phyloP scores from a whole-genome alignment of 2,888 invertebrate genomes.

The Ctenicera cuprea region DNA sequence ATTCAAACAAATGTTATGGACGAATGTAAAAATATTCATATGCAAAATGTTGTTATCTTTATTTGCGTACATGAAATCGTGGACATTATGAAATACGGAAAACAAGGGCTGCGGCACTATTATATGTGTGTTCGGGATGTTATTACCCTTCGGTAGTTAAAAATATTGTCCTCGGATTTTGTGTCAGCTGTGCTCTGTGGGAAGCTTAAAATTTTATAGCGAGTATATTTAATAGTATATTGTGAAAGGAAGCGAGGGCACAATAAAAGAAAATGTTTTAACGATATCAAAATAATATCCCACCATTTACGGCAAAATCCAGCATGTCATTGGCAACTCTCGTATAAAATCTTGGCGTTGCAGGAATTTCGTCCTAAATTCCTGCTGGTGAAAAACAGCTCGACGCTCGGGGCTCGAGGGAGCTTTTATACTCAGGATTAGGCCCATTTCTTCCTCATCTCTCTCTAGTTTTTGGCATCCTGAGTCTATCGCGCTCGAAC shows the following conservation, averaged over 20 bases:
- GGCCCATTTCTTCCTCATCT: constrained; percentile 61
- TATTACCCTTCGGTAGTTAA: constrained; percentile 31
- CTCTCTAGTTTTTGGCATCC: constrained; percentile 45
- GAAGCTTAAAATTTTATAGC: constrained; percentile 45
- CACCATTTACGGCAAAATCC: constrained; percentile 62
- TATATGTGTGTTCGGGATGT: neutral
- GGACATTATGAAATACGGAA: too few relatives aligned
- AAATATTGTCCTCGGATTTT: constrained; percentile 35
- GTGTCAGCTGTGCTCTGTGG: constrained; percentile 40
- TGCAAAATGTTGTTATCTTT: too few relatives aligned
- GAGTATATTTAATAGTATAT: constrained; percentile 47
- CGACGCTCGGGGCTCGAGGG: constrained; percentile 59
- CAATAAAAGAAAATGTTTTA: constrained; percentile 65
- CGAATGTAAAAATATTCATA: too few relatives aligned
- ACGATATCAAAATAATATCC: constrained; percentile 65
- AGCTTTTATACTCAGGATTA: constrained; percentile 64
- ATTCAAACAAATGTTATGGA: too few relatives aligned
- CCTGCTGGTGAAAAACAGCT: constrained; percentile 61
- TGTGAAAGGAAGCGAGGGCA: constrained; percentile 46
- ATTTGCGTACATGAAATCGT: too few relatives aligned
- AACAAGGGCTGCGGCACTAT: neutral
- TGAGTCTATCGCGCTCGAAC: constrained; percentile 35
- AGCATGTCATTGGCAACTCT: constrained; percentile 64
- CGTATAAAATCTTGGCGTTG: constrained; percentile 59
- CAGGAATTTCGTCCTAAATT: constrained; percentile 60